Evolutionary conservation across 2,888 invertebrate genomes (phyloP).

Genomic region (Eupithecia pulchellata): DNA sequence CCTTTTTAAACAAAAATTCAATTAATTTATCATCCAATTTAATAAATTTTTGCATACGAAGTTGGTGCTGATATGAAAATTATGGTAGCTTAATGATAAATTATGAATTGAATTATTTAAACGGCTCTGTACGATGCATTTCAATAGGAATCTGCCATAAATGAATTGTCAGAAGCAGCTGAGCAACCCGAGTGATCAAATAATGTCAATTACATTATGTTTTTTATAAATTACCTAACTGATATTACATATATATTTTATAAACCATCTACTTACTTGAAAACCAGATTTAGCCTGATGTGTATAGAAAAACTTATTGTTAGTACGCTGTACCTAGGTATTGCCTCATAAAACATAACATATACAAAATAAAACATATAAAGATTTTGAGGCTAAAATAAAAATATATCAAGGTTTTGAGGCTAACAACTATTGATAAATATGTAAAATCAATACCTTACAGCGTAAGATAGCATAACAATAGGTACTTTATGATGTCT

Average conservation of each 20-base stretch:
- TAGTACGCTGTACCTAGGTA: too few relatives aligned
- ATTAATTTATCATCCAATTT: constrained; percentile 34
- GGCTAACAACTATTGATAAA: neutral
- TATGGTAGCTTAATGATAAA: constrained; percentile 49
- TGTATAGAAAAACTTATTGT: too few relatives aligned
- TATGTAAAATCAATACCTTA: neutral
- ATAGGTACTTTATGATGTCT: neutral
- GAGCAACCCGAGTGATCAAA: neutral
- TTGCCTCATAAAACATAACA: too few relatives aligned
- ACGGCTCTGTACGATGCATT: constrained; percentile 11
- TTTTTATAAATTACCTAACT: too few relatives aligned
- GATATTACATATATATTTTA: neutral
- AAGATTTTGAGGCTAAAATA: too few relatives aligned
- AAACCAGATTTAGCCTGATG: neutral
- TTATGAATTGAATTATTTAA: constrained; percentile 47
- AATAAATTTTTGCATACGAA: constrained; percentile 28
- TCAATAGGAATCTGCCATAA: constrained; percentile 15
- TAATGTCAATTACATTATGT: neutral
- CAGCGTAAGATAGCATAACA: neutral
- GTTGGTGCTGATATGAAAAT: constrained; percentile 26
- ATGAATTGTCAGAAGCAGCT: constrained; percentile 20
- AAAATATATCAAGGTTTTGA: too few relatives aligned
- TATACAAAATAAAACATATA: too few relatives aligned
- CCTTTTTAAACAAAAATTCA: constrained; percentile 35
- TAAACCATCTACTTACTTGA: neutral